Evolutionary conservation across 2,113 vertebrate species (phyloP), one percentile per base, ranked within the genome.

Genomic region (Chiloscyllium plagiosum): DNA sequence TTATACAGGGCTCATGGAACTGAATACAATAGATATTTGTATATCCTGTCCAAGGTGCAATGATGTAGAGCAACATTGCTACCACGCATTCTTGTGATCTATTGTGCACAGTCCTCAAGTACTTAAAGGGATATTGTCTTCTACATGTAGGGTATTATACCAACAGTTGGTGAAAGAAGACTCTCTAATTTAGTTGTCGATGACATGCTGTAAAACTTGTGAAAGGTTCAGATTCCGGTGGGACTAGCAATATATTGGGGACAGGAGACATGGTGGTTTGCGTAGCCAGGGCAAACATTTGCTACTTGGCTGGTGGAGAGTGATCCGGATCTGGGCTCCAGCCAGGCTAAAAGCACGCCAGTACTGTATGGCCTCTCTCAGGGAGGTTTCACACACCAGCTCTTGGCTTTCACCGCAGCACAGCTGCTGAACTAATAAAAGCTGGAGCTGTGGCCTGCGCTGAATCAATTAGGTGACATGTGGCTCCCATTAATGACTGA

Each of bases 391-490:
- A 61, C 50, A 61, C 56, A 37, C 65, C 56, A 68, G 33, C 20
- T 68, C 26, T 29, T 90, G 86, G 50, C 86, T 66, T 61, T 66
- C 89, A 66, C 89, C 20, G n/a, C 61, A 37, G 15, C 7, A 61
- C 89, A 66, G 89, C 89, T 93, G 89, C 33, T 37, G 87, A 13
- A 3, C 87, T 65, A n/a, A 66, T 93, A 22, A 93, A 90, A 93
- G 2, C 29, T 19, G 61, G 33, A 66, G 33, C 89, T 66, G 61
- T 66, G n/a, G 61, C 66, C 20, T 90, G 56, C 26, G n/a, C 86
- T 65, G 87, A n/a, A 90, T n/a, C 89, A 93, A 93, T 93, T 37
- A 61, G 52, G 26, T n/a, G 89, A 93, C 89, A 68, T 93, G 89
- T 17, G 61, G 89, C 4, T 68, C 89, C 61, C 89, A 93, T 93